phyloP scores from a whole-genome alignment of 2,888 invertebrate species.

The Busseola fusca region DNA sequence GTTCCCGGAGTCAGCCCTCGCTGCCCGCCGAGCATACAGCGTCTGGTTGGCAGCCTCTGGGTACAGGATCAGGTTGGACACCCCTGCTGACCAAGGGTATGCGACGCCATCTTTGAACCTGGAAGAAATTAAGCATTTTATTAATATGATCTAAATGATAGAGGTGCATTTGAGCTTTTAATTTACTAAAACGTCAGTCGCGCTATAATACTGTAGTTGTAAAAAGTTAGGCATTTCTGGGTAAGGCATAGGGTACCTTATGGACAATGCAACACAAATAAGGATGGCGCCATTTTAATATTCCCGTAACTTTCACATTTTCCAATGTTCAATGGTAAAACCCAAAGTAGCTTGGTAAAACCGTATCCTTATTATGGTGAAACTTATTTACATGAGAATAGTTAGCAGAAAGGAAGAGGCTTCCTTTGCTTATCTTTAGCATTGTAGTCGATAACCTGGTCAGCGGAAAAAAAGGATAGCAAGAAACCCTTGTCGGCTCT shows the following conservation, averaged over 20 bases:
- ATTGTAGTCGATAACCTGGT: conserved; percentile 25
- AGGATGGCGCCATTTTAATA: conserved; percentile 1
- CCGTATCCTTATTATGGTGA: conserved; percentile 2
- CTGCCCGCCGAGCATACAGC: conserved; percentile 91
- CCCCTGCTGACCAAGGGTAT: conserved; percentile 93
- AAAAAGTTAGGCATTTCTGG: not conserved
- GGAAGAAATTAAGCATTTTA: conserved; percentile 59
- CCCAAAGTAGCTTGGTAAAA: conserved; percentile 15
- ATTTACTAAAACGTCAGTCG: not conserved
- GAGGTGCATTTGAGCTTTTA: not conserved
- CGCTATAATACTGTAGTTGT: too few relatives aligned
- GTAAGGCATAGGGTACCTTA: not conserved
- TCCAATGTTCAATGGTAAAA: conserved; percentile 22
- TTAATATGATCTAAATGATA: not conserved
- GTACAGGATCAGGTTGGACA: conserved; percentile 92
- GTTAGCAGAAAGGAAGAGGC: conserved; percentile 31
- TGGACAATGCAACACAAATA: conserved; percentile 8
- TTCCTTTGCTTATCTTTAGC: conserved; percentile 33
- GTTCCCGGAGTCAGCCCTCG: conserved; percentile 91
- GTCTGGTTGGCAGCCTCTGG: conserved; percentile 94
- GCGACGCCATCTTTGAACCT: conserved; percentile 93
- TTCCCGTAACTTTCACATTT: conserved; percentile 12
- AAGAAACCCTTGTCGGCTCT: conserved; percentile 10
- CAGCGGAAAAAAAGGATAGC: conserved; percentile 19
- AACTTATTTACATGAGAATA: conserved; percentile 15